phyloP scores from a whole-genome alignment of 2,113 vertebrate genomes.

The Callaeas wilsoni region DNA sequence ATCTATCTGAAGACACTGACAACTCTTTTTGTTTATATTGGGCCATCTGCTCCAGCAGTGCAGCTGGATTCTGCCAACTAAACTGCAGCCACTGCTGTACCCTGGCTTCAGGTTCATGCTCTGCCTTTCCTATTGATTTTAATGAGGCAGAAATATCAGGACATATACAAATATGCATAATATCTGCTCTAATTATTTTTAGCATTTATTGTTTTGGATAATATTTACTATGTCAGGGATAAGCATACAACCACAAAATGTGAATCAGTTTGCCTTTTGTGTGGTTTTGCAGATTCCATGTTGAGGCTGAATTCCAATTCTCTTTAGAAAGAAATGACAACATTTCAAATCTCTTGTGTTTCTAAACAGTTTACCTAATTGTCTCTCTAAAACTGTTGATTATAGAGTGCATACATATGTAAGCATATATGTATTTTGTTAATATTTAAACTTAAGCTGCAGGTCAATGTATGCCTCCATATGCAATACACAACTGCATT shows the following conservation, averaged over 20 bases:
- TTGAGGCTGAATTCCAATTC: not conserved
- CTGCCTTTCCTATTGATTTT: not conserved
- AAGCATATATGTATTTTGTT: not conserved
- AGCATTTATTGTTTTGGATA: not conserved
- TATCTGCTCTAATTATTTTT: not conserved
- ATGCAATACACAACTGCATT: not conserved
- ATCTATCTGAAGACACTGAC: not conserved
- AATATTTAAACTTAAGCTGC: not conserved
- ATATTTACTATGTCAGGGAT: not conserved
- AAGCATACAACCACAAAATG: not conserved
- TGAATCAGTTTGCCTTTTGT: not conserved
- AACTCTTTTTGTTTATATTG: not conserved
- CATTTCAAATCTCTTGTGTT: not conserved
- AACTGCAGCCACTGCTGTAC: not conserved
- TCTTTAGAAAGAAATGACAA: not conserved
- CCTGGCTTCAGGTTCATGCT: not conserved
- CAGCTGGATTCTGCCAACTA: not conserved
- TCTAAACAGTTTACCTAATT: not conserved
- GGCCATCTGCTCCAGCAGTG: not conserved
- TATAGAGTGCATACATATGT: not conserved
- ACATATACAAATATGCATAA: not conserved
- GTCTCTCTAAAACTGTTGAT: not conserved
- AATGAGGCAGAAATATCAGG: not conserved
- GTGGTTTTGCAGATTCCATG: not conserved
- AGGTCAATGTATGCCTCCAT: not conserved